These are phyloP conservation scores for Octodonta nipae DNA, from an alignment of 2,888 invertebrate species.

Conservation along the genomic window DNA sequence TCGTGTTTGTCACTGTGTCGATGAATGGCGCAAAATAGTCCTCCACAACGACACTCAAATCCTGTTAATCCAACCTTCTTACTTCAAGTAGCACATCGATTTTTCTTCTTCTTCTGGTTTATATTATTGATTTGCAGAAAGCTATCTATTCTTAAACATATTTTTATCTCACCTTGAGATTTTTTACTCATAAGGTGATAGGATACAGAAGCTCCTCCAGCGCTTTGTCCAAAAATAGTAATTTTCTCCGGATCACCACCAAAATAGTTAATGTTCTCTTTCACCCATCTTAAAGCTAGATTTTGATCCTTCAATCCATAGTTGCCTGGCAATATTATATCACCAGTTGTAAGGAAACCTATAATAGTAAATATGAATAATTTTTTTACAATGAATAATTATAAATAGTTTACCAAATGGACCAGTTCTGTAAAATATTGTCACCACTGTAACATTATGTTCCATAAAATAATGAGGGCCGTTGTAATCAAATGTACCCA, in stretches of 20 bases:
- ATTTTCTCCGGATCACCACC: slow-evolving; percentile 20
- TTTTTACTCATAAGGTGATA: slow-evolving; percentile 15
- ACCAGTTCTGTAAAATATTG: slow-evolving; percentile 20
- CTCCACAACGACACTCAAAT: slow-evolving; percentile 97
- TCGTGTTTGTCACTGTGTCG: slow-evolving; percentile 99
- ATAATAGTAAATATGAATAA: slow-evolving; percentile 1
- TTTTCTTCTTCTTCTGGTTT: too few species aligned
- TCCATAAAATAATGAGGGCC: slow-evolving; percentile 29
- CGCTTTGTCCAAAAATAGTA: slow-evolving; percentile 19
- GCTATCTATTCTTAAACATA: too few species aligned
- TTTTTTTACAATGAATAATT: neutral
- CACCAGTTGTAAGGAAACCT: slow-evolving; percentile 20
- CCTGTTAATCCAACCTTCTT: too few species aligned
- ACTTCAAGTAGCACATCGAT: too few species aligned
- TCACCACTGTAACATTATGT: slow-evolving; percentile 21
- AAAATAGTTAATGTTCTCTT: slow-evolving; percentile 18
- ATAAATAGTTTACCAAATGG: slow-evolving; percentile 14
- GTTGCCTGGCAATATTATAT: slow-evolving; percentile 19
- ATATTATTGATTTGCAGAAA: too few species aligned
- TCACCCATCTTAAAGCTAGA: slow-evolving; percentile 19
- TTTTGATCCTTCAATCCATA: slow-evolving; percentile 21
- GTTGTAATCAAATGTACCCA: slow-evolving; percentile 16
- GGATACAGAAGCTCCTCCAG: slow-evolving; percentile 17
- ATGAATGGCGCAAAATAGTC: slow-evolving; percentile 93
- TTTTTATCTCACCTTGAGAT: slow-evolving; percentile 15